Conservation (phyloP, 1,140 invertebrate species). For the Steinernema feltiae region DNA sequence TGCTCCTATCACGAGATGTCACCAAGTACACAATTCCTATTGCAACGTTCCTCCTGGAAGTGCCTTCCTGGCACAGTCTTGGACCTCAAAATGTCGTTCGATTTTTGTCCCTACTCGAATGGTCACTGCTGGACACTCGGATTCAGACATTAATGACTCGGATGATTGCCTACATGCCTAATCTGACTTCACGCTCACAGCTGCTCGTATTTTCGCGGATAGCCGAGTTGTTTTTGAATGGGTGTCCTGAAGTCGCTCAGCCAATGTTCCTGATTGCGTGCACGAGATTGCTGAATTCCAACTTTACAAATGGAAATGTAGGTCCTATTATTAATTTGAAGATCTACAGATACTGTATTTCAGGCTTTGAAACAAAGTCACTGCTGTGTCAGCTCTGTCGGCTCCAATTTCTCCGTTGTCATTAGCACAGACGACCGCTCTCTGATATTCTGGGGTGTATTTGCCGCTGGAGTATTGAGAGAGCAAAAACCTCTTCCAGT, state of each 20-base stretch:
- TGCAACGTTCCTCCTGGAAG: background rate
- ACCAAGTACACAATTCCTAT: background rate
- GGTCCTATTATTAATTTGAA: background rate
- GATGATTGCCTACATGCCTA: background rate
- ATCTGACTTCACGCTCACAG: background rate
- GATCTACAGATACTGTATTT: background rate
- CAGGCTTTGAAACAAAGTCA: background rate
- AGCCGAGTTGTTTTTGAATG: background rate
- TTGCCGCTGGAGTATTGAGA: background rate
- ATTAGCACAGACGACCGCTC: background rate
- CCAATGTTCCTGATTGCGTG: background rate
- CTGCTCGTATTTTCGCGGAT: background rate
- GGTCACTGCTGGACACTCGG: background rate
- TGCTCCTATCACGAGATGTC: background rate
- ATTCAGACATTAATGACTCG: background rate
- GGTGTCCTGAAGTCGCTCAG: slow-evolving; percentile 3
- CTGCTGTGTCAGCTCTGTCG: background rate
- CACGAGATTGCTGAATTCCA: background rate
- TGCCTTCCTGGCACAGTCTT: background rate
- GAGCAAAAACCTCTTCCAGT: background rate
- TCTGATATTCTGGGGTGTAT: background rate
- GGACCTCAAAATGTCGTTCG: background rate
- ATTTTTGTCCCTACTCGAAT: background rate
- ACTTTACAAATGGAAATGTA: background rate
- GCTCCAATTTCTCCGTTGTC: background rate